phyloP scores from a whole-genome alignment of 2,888 invertebrate species.

The Limnephilus auricula region DNA sequence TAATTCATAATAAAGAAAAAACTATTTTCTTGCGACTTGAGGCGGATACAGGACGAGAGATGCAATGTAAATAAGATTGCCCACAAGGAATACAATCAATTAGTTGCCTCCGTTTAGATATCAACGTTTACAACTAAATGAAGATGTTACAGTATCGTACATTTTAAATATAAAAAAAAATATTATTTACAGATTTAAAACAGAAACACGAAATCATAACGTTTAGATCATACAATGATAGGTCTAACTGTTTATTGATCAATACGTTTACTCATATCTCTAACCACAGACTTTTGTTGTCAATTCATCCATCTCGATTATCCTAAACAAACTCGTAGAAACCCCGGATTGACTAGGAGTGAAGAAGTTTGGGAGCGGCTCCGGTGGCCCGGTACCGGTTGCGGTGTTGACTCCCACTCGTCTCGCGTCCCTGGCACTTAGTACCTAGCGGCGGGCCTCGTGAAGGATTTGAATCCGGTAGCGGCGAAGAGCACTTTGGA shows the following conservation, averaged over 20 bases:
- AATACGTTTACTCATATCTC: not conserved
- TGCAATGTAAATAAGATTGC: too few relatives aligned
- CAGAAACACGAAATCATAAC: too few relatives aligned
- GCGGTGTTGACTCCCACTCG: constrained; percentile 11
- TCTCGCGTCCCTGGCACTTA: not conserved
- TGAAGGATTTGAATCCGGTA: constrained; percentile 46
- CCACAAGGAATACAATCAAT: too few relatives aligned
- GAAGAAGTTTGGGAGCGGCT: not conserved
- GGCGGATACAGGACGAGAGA: too few relatives aligned
- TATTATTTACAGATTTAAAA: too few relatives aligned
- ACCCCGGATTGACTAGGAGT: not conserved
- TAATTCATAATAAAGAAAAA: too few relatives aligned
- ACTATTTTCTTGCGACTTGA: too few relatives aligned
- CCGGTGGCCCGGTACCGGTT: not conserved
- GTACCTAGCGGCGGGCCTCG: constrained; percentile 3
- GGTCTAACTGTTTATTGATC: not conserved
- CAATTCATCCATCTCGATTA: not conserved
- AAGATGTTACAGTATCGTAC: too few relatives aligned
- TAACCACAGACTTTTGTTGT: not conserved
- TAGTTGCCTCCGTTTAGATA: too few relatives aligned
- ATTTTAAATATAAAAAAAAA: too few relatives aligned
- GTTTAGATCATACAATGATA: not conserved
- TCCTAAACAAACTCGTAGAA: not conserved
- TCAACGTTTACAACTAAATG: too few relatives aligned
- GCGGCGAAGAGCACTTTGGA: constrained; percentile 11